Evolutionary conservation across 2,888 invertebrate species (phyloP).

Genomic region (Tethea ocularis): DNA sequence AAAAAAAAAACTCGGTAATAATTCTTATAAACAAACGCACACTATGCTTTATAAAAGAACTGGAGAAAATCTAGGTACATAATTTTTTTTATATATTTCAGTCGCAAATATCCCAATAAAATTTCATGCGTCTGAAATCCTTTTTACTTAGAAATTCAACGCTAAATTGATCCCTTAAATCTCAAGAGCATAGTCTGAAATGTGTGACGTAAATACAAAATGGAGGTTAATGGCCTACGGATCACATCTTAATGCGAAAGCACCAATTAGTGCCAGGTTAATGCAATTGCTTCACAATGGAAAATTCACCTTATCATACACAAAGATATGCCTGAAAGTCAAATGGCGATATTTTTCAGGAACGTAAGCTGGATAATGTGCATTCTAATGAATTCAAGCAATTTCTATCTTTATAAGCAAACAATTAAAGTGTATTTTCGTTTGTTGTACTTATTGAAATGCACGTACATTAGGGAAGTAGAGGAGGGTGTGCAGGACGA

Average conservation of each 20-base stretch:
- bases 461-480: slow-evolving; percentile 40
- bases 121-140: neutral
- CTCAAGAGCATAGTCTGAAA: slow-evolving; percentile 26
- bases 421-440: slow-evolving; percentile 11
- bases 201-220: slow-evolving; percentile 43
- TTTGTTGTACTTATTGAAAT: slow-evolving; percentile 20
- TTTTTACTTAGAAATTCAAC: neutral
- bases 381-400: slow-evolving; percentile 9
- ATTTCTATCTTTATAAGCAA: slow-evolving; percentile 18
- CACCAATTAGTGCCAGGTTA: slow-evolving; percentile 46
- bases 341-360: slow-evolving; percentile 4
- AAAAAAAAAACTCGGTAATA: no score
- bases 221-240: slow-evolving; percentile 48
- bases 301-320: slow-evolving; percentile 12
- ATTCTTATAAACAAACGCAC: no score
- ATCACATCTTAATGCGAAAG: slow-evolving; percentile 49
- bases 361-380: slow-evolving; percentile 10
- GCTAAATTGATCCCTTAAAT: slow-evolving; percentile 18
- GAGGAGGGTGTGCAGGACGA: slow-evolving; percentile 35
- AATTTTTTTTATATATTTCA: no score
- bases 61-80: no score
- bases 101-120: neutral
- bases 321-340: neutral
- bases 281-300: slow-evolving; percentile 18
- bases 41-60: no score